Evolutionary conservation across 2,113 vertebrate species (phyloP).

Genomic region (Procapra przewalskii): DNA sequence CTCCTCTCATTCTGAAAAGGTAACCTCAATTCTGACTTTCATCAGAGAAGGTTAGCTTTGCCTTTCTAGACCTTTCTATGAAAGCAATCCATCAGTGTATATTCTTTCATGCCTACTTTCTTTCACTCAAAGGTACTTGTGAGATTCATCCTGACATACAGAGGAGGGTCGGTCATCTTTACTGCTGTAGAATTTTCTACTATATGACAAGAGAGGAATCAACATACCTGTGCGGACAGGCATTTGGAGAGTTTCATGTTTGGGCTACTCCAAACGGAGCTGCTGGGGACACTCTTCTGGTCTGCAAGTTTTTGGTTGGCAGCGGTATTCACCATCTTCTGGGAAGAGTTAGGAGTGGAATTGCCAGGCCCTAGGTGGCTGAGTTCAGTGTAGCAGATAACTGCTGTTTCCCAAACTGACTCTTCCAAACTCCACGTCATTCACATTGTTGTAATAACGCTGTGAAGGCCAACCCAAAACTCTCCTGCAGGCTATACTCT

Average conservation of each 20-base stretch:
- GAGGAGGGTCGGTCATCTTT: fast-evolving
- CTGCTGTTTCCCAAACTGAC: not conserved
- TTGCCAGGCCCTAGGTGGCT: fast-evolving
- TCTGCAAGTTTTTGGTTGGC: not conserved
- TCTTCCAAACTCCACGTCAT: not conserved
- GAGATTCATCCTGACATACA: not conserved
- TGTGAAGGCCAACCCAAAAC: not conserved
- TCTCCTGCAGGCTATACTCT: not conserved
- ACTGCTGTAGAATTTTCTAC: not conserved
- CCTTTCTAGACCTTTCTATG: not conserved
- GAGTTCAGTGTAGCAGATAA: not conserved
- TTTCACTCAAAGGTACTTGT: not conserved
- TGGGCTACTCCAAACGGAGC: not conserved
- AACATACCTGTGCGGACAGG: fast-evolving
- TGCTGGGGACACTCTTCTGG: fast-evolving
- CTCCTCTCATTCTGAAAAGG: not conserved
- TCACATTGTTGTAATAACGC: not conserved
- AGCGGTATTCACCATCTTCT: not conserved
- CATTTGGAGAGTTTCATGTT: not conserved
- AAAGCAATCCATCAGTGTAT: not conserved
- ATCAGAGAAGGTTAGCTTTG: no score
- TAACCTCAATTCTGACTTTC: not conserved
- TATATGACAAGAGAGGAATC: fast-evolving
- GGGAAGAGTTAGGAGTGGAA: not conserved
- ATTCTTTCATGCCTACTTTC: not conserved